Evolutionary conservation across 2,888 invertebrate species (phyloP), one percentile per base, ranked within the genome.

Genomic region (Mythimna impura): DNA sequence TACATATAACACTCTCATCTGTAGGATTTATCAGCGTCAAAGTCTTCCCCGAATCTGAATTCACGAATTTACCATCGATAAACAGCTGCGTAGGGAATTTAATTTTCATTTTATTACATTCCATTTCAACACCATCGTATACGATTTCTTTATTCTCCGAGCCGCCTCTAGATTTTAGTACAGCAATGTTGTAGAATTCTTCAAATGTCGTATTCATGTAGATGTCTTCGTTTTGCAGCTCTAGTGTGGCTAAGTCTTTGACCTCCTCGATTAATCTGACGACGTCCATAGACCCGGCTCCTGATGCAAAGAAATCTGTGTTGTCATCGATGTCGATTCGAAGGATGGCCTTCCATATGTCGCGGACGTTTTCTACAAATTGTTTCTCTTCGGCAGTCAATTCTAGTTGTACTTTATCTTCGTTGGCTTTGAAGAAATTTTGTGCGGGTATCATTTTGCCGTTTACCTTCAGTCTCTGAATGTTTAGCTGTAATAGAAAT

Each of bases 221-320:
- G 0, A 99, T 98, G 85, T 99, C 98, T 88, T 98, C 99, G 89
- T 99, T 99, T 89, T 98, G 98, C 14, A 99, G 90, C 66, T 97
- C 97, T 0, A 99, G 93, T 79, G 97, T 97, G 12, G 98, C 97
- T 52, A 97, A 95, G 79, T 99, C 98, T 91, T 98, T 98, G 0
- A 99, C 97, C 95, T 99, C 99, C 94, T 99, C 99, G 0, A 99
- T 98, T 66, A 99, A 92, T 86, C 98, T 97, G 0, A 99, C 99
- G 3, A 99, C 99, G 92, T 99, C 99, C 99, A 99, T 99, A 10
- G 99, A 99, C 0, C 99, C 99, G n/a, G 99, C 99, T 17, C 99
- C 99, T n/a, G 97, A 97, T 1, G 97, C 97, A 93, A 99, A 99
- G 95, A 99, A 99, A 90, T 99, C 99, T 0, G 99, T 98, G 4